Base-by-base conservation (phyloP, 2,888 invertebrate genomes). In the Hermodice carunculata region DNA sequence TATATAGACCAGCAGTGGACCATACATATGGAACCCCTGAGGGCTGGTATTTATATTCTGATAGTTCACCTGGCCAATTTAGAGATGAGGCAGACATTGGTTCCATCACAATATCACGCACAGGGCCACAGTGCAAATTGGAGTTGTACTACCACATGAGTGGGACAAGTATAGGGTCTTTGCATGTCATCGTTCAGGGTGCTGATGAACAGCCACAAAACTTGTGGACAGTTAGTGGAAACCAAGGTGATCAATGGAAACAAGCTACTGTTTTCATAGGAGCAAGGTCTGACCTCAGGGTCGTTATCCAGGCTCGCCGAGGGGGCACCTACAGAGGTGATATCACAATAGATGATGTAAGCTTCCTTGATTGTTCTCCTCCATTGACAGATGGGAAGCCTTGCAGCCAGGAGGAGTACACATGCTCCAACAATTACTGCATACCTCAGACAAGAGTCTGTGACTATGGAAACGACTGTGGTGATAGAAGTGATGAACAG, bases 311-410 rank as follows among this genome's bases (percentile, higher is more conserved):
- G 52, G 78, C 77, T 6, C 62, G 70, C 40, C 64, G 77, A 17
- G 78, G 78, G 14, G 42, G 58, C 11, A 64, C 53, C 28, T 77
- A 59, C 64, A 37, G 53, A 44, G 37, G 40, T 52, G 81, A 76
- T 46, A 78, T 80, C 6, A 70, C 78, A 3, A 60, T 81, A 3
- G 81, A 81, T 69, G 79, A 83, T 56, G 71, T 81, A 2, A 64
- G 57, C 1, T 81, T 81, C 58, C 51, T 72, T 3, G 75, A 79
- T 66, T 83, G 82, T 71, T 73, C 69, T n/a, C 76, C 78, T 3
- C 64, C 34, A 14, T 1, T 19, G 19, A 4, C 31, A 44, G 32
- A 17, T 17, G 43, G 32, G 2, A 31, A 43, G 2, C 3, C 28
- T 3, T 44, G 57, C 24, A 44, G 42, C 14, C 42, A 43, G 3